A percentile compares a stretch with the other conserved stretches of the same genome.
Evolutionary conservation across 2,113 vertebrate species (phyloP).

Genomic region (Myotis brandtii): DNA sequence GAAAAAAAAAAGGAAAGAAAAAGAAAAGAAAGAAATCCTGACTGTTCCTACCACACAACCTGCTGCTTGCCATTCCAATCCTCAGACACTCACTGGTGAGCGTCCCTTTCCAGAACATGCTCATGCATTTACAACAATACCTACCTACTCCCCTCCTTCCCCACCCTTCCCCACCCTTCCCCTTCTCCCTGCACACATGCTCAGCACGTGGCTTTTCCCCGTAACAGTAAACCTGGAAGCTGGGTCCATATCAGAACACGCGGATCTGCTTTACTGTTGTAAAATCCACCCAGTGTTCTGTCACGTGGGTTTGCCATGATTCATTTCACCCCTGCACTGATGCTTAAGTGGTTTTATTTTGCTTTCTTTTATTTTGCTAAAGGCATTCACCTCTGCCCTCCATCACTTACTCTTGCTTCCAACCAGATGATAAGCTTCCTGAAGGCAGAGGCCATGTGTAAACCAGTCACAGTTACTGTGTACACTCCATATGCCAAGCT

Average conservation of each 20-base stretch:
- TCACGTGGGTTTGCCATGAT: rapidly evolving
- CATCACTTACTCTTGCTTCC: neutral
- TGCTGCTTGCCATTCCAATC: neutral
- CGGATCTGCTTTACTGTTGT: neutral
- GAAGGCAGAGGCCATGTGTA: rapidly evolving
- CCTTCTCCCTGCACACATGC: neutral
- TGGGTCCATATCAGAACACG: neutral
- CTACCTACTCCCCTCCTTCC: neutral
- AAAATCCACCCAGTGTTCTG: neutral
- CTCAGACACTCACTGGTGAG: neutral
- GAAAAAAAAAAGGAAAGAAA: too few relatives aligned
- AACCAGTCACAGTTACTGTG: rapidly evolving
- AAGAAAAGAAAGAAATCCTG: neutral
- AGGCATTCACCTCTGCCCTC: neutral
- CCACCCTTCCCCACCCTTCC: neutral
- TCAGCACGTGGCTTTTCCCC: neutral
- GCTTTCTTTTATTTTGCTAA: neutral
- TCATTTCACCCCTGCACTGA: neutral
- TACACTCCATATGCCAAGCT: rapidly evolving
- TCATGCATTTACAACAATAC: neutral
- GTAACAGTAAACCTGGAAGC: too few relatives aligned
- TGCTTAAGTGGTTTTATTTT: neutral
- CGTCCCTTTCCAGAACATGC: neutral
- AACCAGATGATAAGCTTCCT: neutral
- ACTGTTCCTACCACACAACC: neutral